These are phyloP conservation scores for Gambelia wislizenii DNA, from an alignment of 2,797 vertebrate genomes.

Conservation along the genomic window DNA sequence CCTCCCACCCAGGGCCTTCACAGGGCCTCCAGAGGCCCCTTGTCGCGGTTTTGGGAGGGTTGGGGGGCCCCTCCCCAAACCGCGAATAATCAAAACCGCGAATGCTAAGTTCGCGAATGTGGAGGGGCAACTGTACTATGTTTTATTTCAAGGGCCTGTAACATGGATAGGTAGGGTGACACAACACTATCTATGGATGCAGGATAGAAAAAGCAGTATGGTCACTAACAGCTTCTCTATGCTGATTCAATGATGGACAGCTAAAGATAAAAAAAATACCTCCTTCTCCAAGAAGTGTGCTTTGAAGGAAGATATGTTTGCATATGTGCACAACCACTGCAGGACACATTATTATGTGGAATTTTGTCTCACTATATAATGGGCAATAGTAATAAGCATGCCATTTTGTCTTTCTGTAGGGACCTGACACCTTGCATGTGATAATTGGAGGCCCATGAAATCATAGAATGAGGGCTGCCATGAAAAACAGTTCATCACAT, in stretches of 20 bases:
- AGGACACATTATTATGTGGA: neutral
- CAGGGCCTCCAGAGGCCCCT: too few relatives aligned
- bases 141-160: neutral
- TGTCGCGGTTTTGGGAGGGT: too few relatives aligned
- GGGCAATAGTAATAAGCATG: too few relatives aligned
- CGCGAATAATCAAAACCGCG: too few relatives aligned
- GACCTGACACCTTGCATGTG: neutral
- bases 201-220: neutral
- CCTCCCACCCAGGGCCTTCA: too few relatives aligned
- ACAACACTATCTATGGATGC: neutral
- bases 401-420: neutral
- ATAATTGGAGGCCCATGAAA: neutral
- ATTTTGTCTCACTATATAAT: neutral
- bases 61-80: too few relatives aligned
- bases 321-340: neutral
- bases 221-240: neutral
- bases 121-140: too few relatives aligned
- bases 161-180: neutral
- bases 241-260: neutral
- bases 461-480: neutral
- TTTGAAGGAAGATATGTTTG: neutral
- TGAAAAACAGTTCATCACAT: neutral
- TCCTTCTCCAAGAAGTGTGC: neutral
- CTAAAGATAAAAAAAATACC: neutral
- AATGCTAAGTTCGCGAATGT: too few relatives aligned